Evolutionary conservation across 2,888 invertebrate genomes (phyloP).

Genomic region (Steromphala cineraria): DNA sequence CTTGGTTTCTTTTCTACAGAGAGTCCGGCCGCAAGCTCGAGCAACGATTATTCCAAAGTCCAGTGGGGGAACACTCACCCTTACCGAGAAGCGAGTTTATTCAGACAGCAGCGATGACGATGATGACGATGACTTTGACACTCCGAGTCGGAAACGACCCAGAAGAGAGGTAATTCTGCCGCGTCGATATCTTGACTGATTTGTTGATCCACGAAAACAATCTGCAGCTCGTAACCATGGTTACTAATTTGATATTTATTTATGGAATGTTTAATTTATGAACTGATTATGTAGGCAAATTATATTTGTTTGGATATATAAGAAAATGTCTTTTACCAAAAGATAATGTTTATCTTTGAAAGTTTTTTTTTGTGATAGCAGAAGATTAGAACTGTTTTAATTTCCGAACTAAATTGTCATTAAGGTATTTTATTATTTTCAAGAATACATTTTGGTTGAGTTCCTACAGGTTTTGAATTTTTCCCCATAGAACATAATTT

Average conservation of each 20-base stretch:
- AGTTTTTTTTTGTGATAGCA: neutral
- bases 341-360: neutral
- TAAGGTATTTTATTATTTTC: neutral
- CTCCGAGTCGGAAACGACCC: slow-evolving; percentile 43
- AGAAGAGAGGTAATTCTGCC: slow-evolving; percentile 68
- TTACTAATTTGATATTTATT: neutral
- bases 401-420: neutral
- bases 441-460: neutral
- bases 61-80: neutral
- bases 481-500: no score
- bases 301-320: neutral
- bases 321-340: neutral
- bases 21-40: neutral
- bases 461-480: no score
- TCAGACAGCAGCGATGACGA: neutral
- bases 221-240: neutral
- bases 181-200: slow-evolving; percentile 57
- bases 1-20: neutral
- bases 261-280: neutral
- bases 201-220: no score
- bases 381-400: neutral
- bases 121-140: slow-evolving; percentile 15
- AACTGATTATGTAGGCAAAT: neutral
- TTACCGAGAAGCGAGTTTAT: neutral
- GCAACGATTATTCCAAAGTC: neutral